Conservation (phyloP, 2,113 vertebrate species). For the Prunella himalayana region DNA sequence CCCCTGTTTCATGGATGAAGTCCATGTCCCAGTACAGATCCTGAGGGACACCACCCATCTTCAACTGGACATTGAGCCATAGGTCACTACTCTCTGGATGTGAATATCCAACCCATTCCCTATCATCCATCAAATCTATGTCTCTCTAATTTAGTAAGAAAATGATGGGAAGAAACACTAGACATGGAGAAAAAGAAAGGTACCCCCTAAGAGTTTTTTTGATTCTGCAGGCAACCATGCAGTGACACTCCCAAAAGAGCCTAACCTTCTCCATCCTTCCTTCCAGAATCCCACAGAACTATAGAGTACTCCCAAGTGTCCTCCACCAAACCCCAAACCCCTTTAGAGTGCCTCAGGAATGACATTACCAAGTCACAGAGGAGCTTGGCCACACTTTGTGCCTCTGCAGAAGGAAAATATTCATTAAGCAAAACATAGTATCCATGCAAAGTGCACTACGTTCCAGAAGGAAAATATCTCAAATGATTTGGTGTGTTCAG, state of each 20-base stretch:
- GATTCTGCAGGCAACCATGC: background rate
- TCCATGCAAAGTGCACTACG: background rate
- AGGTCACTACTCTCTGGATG: background rate
- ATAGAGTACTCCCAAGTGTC: background rate
- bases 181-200: background rate
- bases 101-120: background rate
- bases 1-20: background rate
- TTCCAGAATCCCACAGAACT: background rate
- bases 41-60: background rate
- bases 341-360: background rate
- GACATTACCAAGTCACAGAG: background rate
- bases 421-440: background rate
- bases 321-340: background rate
- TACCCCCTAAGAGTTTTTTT: background rate
- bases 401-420: background rate
- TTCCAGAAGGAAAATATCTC: background rate
- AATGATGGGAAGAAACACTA: background rate
- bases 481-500: background rate
- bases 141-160: background rate
- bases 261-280: background rate
- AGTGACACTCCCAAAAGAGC: background rate
- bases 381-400: background rate
- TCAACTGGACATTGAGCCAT: background rate
- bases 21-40: background rate
- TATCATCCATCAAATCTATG: background rate